Evolutionary conservation across 2,797 vertebrate genomes (phyloP), one percentile per base, ranked within the genome.

Genomic region (Neosilurus hyrtlii): DNA sequence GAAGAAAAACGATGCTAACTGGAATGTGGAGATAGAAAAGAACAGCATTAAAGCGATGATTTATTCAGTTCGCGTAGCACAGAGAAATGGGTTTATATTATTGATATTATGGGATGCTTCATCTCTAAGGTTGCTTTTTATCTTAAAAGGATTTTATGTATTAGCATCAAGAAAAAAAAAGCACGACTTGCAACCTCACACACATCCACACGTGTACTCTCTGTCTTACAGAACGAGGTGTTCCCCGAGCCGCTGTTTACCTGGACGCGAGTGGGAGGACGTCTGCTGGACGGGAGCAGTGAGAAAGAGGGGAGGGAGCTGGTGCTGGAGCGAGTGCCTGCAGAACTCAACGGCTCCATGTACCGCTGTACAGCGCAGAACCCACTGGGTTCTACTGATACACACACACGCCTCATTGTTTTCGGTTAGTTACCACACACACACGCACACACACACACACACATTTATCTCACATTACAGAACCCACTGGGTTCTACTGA

Each of bases 291-390:
- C 0, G 98, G 98, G 89, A 99, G 96, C 63, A 0, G 92, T 0
- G 96, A 99, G 91, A 95, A 94, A 0, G 95, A 95, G 0, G 97
- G 98, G 11, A 96, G 93, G 88, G 97, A 97, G 87, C 94, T 99
- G 92, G 94, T 99, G 82, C 91, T 99, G 92, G 97, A 99, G 90
- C 87, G 97, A 4, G 97, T 99, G 22, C 97, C 97, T 0, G 96
- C 97, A 0, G 97, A 99, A 88, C 96, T 99, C 81, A 99, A 99
- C 0, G 98, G 98, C 85, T 97, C 97, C 91, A 97, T 99, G 98
- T 99, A 98, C 87, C 96, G 97, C 90, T 99, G 97, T 94, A 98
- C 97, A 0, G 97, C 97, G 37, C 97, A 99, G 94, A 99, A 99
- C 91, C 97, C 97, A 0, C 91, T 99, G 91, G 98, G 97, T 76